Conservation (phyloP, 2,113 vertebrate species). For the Corythornis vintsioides region DNA sequence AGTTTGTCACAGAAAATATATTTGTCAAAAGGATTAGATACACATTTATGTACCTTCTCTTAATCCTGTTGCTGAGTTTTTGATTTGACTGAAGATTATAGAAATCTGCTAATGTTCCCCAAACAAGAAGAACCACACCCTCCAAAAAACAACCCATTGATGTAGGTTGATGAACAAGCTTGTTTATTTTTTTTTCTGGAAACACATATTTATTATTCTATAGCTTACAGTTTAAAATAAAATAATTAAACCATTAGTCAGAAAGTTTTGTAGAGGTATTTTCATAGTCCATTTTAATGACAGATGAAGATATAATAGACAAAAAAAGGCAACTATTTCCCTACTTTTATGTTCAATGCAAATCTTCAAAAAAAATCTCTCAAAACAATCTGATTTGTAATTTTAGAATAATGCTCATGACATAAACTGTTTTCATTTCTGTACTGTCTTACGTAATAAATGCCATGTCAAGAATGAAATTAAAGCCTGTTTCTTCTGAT, state of each 20-base stretch:
- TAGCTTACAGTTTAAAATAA: constrained; percentile 47
- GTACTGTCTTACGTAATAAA: not conserved
- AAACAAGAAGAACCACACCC: not conserved
- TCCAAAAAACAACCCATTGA: constrained; percentile 40
- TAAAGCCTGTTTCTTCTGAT: not conserved
- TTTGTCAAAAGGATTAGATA: not conserved
- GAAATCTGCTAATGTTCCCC: not conserved
- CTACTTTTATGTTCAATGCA: not conserved
- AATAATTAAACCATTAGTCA: not conserved
- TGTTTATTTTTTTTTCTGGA: constrained; percentile 69
- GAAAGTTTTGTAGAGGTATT: constrained; percentile 2
- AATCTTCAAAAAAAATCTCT: not conserved
- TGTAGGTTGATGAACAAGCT: constrained; percentile 24
- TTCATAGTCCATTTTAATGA: constrained; percentile 1
- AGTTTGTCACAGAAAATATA: not conserved
- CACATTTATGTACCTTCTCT: not conserved
- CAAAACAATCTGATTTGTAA: not conserved
- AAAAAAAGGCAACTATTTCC: not conserved
- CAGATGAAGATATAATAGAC: not conserved
- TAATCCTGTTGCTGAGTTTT: not conserved
- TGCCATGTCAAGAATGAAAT: not conserved
- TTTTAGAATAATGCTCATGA: not conserved
- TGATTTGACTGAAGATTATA: not conserved
- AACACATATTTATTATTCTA: constrained; percentile 3
- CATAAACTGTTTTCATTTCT: not conserved